Evolutionary conservation across 2,113 vertebrate species (phyloP).

Genomic region (Cochlearius cochlearius): DNA sequence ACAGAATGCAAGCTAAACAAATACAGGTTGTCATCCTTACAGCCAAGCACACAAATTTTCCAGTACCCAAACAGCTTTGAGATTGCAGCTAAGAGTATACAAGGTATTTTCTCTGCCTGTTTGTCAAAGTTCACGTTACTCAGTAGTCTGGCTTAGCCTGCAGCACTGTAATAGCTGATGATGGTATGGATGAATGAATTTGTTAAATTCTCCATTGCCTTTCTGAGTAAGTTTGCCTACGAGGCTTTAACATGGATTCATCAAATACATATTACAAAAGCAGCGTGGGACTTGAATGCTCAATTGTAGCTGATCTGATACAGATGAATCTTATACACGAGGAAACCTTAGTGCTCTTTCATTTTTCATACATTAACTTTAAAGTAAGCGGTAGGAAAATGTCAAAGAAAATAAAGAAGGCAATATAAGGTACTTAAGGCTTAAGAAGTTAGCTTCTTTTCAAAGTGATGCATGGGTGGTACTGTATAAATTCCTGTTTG

Average conservation of each 20-base stretch:
- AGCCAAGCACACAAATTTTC: background rate
- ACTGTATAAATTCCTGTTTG: background rate
- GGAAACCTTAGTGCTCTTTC: background rate
- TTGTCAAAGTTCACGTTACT: background rate
- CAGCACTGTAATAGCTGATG: background rate
- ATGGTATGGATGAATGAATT: background rate
- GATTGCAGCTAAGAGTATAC: background rate
- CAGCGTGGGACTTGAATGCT: background rate
- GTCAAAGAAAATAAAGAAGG: slow-evolving; percentile 30
- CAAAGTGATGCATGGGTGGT: background rate
- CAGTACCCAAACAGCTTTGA: background rate
- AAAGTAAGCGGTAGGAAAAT: slow-evolving; percentile 22
- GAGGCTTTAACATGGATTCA: background rate
- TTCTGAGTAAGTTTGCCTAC: background rate
- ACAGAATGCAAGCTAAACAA: background rate
- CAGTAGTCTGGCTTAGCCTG: background rate
- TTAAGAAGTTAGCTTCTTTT: slow-evolving; percentile 15
- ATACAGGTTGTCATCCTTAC: background rate
- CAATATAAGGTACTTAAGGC: background rate
- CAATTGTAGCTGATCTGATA: background rate
- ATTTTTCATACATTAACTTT: slow-evolving; percentile 27
- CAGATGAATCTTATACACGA: background rate
- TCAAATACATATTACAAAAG: slow-evolving; percentile 40
- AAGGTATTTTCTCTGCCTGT: background rate
- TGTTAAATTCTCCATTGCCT: slow-evolving; percentile 6